Conservation (phyloP, 1,140 invertebrate genomes). For the Atopsyche davidsoni region DNA sequence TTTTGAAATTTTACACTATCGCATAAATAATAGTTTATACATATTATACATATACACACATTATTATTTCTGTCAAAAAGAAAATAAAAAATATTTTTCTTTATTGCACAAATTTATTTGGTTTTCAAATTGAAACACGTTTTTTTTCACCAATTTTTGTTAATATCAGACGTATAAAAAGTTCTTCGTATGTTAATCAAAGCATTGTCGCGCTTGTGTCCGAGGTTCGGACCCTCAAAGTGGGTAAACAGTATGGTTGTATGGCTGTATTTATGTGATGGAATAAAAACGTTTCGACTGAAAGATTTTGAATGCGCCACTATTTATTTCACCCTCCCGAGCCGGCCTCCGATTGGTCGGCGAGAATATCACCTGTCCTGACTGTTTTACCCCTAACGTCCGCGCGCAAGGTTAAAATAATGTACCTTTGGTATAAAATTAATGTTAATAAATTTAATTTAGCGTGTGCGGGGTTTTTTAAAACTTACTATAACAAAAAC, state of each 20-base stretch:
- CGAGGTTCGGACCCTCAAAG: neutral
- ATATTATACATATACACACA: too few species aligned
- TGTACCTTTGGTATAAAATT: slow-evolving; percentile 1
- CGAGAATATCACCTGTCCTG: slow-evolving; percentile 19
- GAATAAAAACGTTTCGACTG: slow-evolving; percentile 22
- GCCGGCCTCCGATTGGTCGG: slow-evolving; percentile 20
- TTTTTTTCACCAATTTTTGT: too few species aligned
- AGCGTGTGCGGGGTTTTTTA: neutral
- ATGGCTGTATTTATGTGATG: slow-evolving; percentile 17
- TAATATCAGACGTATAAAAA: too few species aligned
- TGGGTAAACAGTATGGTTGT: slow-evolving; percentile 14
- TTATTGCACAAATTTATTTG: too few species aligned
- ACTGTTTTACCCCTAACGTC: slow-evolving; percentile 7
- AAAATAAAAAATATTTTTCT: too few species aligned
- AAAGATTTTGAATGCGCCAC: slow-evolving; percentile 20
- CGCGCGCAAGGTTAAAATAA: slow-evolving; percentile 7
- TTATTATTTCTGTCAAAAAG: too few species aligned
- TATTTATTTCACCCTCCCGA: slow-evolving; percentile 17
- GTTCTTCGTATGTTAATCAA: slow-evolving; percentile 5
- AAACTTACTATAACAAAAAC: too few species aligned
- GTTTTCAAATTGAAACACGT: too few species aligned
- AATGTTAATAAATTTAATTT: slow-evolving; percentile 7
- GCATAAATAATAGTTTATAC: too few species aligned
- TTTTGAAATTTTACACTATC: too few species aligned
- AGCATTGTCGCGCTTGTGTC: neutral